phyloP scores from a whole-genome alignment of 1,140 invertebrate species.

The Battus philenor region DNA sequence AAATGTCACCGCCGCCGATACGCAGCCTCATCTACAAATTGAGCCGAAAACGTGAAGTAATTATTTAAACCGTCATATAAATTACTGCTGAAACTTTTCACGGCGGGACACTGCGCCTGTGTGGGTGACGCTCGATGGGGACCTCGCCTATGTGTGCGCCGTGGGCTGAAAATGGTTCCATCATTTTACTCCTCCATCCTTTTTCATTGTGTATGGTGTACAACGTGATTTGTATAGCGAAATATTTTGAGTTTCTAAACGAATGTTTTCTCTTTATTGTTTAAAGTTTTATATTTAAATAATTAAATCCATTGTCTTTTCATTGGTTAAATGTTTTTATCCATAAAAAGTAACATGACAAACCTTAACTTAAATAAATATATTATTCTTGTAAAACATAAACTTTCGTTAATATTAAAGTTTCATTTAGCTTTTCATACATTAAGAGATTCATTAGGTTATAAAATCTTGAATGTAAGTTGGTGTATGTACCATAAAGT shows the following conservation, averaged over 20 bases:
- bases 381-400: no score
- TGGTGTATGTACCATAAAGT: no score
- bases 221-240: constrained; percentile 26
- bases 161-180: constrained; percentile 67
- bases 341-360: no score
- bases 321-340: no score
- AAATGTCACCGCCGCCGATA: constrained; percentile 58
- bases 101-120: constrained; percentile 32
- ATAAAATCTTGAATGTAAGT: no score
- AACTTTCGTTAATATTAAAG: no score
- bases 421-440: no score
- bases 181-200: constrained; percentile 66
- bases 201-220: constrained; percentile 54
- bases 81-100: constrained; percentile 75
- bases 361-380: no score
- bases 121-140: constrained; percentile 27
- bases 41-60: constrained; percentile 72
- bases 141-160: constrained; percentile 35
- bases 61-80: constrained; percentile 76
- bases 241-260: constrained; percentile 3
- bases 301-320: no score
- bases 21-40: constrained; percentile 69
- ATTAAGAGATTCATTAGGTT: no score
- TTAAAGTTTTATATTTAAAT: no score
- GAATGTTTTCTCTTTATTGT: no score